phyloP scores from a whole-genome alignment of 1,140 invertebrate species.

The Tetramorium simillimum region DNA sequence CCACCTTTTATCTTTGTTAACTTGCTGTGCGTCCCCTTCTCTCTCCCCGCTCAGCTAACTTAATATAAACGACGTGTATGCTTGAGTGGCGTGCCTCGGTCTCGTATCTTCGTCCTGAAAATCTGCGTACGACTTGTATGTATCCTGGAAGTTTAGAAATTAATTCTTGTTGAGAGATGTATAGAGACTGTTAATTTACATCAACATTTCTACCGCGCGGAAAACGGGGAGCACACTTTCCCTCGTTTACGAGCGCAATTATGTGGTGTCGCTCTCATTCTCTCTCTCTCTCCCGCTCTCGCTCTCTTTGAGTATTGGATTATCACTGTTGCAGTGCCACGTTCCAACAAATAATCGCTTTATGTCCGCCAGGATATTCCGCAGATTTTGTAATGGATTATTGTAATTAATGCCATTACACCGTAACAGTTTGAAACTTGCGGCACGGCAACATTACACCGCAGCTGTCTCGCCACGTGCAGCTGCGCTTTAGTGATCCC shows the following conservation, averaged over 20 bases:
- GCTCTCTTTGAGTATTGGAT: slow-evolving; percentile 30
- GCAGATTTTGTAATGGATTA: slow-evolving; percentile 54
- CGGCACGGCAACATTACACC: slow-evolving; percentile 24
- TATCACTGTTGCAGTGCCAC: slow-evolving; percentile 28
- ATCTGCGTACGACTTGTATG: neutral
- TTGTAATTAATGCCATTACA: slow-evolving; percentile 58
- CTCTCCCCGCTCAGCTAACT: neutral
- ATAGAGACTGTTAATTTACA: slow-evolving; percentile 2
- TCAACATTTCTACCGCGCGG: neutral
- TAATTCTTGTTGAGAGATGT: slow-evolving; percentile 7
- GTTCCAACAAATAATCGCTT: slow-evolving; percentile 56
- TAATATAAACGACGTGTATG: slow-evolving; percentile 21
- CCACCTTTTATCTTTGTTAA: slow-evolving; percentile 68
- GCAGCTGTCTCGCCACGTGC: slow-evolving; percentile 38
- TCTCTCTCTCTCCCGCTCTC: too few relatives aligned
- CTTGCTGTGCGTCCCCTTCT: slow-evolving; percentile 48
- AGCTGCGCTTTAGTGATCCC: slow-evolving; percentile 15
- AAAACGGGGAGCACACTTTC: slow-evolving; percentile 13
- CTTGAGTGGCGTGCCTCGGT: neutral
- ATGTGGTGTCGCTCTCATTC: neutral
- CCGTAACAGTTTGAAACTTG: slow-evolving; percentile 53
- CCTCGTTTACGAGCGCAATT: slow-evolving; percentile 2
- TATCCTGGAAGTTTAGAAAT: slow-evolving; percentile 12
- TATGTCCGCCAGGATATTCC: slow-evolving; percentile 50
- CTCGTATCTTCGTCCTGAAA: slow-evolving; percentile 17